phyloP scores from a whole-genome alignment of 1,140 invertebrate genomes.

The Hypsibius dujardini region DNA sequence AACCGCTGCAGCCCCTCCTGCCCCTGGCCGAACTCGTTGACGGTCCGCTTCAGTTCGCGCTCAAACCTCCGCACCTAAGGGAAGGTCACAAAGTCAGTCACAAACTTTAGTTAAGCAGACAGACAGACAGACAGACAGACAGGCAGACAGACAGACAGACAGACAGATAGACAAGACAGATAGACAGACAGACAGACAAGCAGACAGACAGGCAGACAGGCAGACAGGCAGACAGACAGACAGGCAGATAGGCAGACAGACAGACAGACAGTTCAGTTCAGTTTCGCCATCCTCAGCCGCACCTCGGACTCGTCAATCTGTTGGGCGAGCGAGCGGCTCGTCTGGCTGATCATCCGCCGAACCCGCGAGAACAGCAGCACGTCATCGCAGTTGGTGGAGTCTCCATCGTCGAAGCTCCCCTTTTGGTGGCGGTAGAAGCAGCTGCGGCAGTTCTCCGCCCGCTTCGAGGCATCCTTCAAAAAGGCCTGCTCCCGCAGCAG shows the following conservation, averaged over 20 bases:
- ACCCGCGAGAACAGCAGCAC: conserved; percentile 93
- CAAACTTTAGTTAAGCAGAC: no score
- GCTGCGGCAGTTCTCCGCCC: conserved; percentile 69
- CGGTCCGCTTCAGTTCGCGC: conserved; percentile 84
- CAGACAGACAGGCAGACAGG: no score
- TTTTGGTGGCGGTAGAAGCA: conserved; percentile 79
- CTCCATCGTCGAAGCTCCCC: conserved; percentile 26
- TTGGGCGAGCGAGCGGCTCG: conserved; percentile 79
- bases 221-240: no score
- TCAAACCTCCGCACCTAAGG: conserved; percentile 62
- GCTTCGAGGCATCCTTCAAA: conserved; percentile 56
- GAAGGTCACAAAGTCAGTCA: no score
- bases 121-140: no score
- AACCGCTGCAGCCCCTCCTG: conserved; percentile 60
- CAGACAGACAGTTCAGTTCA: no score
- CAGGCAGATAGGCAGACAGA: no score
- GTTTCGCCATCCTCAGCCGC: conserved; percentile 30
- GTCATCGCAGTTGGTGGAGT: conserved; percentile 62
- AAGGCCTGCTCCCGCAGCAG: conserved; percentile 59
- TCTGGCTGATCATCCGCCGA: conserved; percentile 80
- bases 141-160: no score
- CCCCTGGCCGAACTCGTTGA: conserved; percentile 83
- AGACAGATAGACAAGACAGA: no score
- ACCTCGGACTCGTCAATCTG: conserved; percentile 58
- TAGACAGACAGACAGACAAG: no score